These are phyloP conservation scores for Myripristis murdjan DNA, from an alignment of 2,797 vertebrate genomes.

Conservation along the genomic window DNA sequence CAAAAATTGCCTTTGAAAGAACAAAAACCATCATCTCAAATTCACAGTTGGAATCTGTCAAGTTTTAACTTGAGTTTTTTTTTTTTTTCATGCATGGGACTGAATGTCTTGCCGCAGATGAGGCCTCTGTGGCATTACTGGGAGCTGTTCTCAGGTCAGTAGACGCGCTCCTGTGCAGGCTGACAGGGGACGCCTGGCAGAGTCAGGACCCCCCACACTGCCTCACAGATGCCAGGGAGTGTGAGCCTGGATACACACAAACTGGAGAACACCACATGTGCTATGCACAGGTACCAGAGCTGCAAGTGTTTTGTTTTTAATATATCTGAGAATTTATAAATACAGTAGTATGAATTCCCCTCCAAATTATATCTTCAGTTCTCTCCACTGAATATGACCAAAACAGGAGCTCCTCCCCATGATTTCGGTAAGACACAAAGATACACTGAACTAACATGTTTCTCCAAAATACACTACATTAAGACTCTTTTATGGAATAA, in stretches of 20 bases:
- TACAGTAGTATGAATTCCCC: neutral
- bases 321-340: neutral
- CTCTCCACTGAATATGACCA: slow-evolving; percentile 68
- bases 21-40: neutral
- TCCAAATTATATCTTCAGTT: slow-evolving; percentile 39
- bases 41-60: neutral
- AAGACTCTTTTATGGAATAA: neutral
- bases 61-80: neutral
- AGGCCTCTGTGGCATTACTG: slow-evolving; percentile 71
- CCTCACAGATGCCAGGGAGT: slow-evolving; percentile 64
- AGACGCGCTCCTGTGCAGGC: slow-evolving; percentile 76
- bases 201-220: slow-evolving; percentile 63
- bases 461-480: neutral
- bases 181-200: slow-evolving; percentile 75
- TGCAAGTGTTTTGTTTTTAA: neutral
- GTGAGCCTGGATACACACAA: slow-evolving; percentile 62
- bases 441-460: neutral
- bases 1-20: neutral
- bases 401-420: slow-evolving; percentile 55
- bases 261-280: slow-evolving; percentile 48
- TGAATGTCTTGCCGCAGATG: slow-evolving; percentile 51
- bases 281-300: slow-evolving; percentile 59
- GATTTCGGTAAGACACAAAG: slow-evolving; percentile 67
- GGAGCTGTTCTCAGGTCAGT: slow-evolving; percentile 79
- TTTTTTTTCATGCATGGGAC: slow-evolving; percentile 14